Evolutionary conservation across 2,113 vertebrate genomes (phyloP), one percentile per base, ranked within the genome.

Genomic region (Oenanthe melanoleuca): DNA sequence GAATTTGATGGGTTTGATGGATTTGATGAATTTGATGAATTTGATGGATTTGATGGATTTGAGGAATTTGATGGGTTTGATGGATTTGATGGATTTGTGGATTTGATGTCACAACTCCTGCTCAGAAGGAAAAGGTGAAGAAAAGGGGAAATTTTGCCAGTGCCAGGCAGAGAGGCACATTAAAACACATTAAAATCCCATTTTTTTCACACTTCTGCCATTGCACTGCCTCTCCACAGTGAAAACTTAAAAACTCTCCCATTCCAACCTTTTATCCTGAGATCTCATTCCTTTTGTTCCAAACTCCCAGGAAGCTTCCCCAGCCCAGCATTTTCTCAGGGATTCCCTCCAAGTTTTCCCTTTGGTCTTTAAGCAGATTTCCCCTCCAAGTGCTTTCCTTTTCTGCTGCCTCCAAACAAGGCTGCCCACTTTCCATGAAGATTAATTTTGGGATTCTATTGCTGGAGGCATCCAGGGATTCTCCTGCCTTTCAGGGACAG

Each of bases 401-500:
- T 98, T 95, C 92, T 96, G 94, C 91, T 33, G 90, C 92, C 95
- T 77, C 95, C 96, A 95, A 95, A 97, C 93, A 94, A 95, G 95
- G 80, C 92, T 88, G 82, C 79, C 95, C 86, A 40, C 88, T 97
- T 92, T 97, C 95, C 93, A 64, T 79, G 81, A 87, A 97, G 97
- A 97, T 98, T 98, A 98, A 98, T 98, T 98, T 96, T 17, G 92
- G 83, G 96, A 97, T 98, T 97, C 97, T 96, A 91, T 96, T 86
- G 95, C 93, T 1, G 4, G 69, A 88, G 90, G 92, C 95, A 94
- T 87, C 92, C 93, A 94, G 81, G 96, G 96, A 96, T 86, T 86
- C 92, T 80, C 64, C 70, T 85, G 92, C 97, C 91, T 97, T 98
- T 96, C 91, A 97, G 97, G 96, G 69, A 34, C 34, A 55, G 92